Conservation (phyloP, 92 coral and sea anemone species). For the Epizoanthus scotinus region DNA sequence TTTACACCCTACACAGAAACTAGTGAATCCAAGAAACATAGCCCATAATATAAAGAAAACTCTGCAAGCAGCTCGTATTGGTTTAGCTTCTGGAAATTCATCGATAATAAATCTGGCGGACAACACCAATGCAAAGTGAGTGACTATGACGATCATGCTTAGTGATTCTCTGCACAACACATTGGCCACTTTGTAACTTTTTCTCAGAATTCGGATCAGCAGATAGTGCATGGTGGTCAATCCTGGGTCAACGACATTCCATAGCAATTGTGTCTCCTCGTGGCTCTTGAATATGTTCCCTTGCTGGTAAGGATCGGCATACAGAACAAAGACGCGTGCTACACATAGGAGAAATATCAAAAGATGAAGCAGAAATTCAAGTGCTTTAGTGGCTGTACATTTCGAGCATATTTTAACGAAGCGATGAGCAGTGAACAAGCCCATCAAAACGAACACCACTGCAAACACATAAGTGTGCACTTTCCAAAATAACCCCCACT, state of each 20-base stretch:
- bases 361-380: not conserved
- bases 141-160: not conserved
- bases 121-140: constrained; percentile 8
- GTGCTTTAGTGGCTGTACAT: not conserved
- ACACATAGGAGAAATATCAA: not conserved
- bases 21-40: too few relatives aligned
- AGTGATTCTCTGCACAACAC: not conserved
- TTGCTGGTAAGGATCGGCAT: constrained; percentile 37
- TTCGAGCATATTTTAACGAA: not conserved
- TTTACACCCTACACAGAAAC: too few relatives aligned
- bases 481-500: constrained; percentile 29
- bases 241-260: constrained; percentile 30
- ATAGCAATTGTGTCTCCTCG: constrained; percentile 40
- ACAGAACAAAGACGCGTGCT: constrained; percentile 28
- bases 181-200: not conserved
- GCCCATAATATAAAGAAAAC: too few relatives aligned
- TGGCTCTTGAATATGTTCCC: constrained; percentile 43
- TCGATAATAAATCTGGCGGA: not conserved
- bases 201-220: constrained; percentile 13
- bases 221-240: not conserved
- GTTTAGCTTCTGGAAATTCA: not conserved
- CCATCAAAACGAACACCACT: constrained; percentile 4
- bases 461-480: constrained; percentile 8
- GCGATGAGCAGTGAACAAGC: not conserved
- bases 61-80: too few relatives aligned